These are phyloP conservation scores for Bombus soroeensis DNA, from an alignment of 1,140 invertebrate species.

Conservation along the genomic window DNA sequence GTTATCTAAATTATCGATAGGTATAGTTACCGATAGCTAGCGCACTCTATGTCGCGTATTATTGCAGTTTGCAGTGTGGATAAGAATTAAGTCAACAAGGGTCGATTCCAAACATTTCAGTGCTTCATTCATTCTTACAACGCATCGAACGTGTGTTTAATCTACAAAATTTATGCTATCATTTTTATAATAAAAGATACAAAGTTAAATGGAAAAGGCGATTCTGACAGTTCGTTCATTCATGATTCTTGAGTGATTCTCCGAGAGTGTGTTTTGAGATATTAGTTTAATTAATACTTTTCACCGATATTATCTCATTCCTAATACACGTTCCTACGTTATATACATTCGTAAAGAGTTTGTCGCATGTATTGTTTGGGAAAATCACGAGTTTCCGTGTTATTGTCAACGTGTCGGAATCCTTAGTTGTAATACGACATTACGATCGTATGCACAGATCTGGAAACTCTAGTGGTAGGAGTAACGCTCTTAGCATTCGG, in stretches of 20 bases:
- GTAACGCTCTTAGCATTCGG: no score
- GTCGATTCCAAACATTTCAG: constrained; percentile 20
- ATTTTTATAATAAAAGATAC: not conserved
- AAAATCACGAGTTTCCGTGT: not conserved
- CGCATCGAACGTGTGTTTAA: not conserved
- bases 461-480: no score
- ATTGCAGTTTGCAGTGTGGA: not conserved
- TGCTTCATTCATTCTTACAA: not conserved
- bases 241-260: not conserved
- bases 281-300: not conserved
- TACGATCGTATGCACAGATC: no score
- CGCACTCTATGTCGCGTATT: not conserved
- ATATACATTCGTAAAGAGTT: not conserved
- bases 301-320: not conserved
- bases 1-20: constrained; percentile 29
- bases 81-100: constrained; percentile 21
- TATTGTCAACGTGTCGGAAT: not conserved
- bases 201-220: not conserved
- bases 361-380: not conserved
- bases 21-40: not conserved
- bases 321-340: not conserved
- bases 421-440: no score
- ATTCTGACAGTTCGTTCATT: not conserved
- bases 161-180: not conserved
- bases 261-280: not conserved